Conservation (phyloP, 2,888 invertebrate species). For the Chalcosyrphus nemorum region DNA sequence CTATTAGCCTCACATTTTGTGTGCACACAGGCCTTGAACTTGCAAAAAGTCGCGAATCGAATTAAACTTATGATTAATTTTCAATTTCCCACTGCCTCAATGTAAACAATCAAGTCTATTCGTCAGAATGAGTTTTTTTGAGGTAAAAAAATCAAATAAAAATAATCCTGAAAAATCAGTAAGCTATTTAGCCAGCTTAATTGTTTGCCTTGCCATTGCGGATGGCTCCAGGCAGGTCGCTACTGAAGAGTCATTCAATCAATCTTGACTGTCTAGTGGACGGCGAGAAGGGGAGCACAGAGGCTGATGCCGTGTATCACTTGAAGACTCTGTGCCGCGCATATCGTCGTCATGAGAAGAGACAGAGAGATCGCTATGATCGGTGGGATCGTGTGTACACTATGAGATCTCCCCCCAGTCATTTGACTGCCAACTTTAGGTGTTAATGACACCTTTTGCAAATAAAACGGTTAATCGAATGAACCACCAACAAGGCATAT, state of each 20-base stretch:
- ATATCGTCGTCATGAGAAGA: neutral
- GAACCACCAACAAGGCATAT: neutral
- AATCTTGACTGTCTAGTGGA: conserved; percentile 16
- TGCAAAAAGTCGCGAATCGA: neutral
- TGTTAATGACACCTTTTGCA: conserved; percentile 56
- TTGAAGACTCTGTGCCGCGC: conserved; percentile 5
- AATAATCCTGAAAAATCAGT: conserved; percentile 26
- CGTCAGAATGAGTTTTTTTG: neutral
- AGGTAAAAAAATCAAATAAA: conserved; percentile 3
- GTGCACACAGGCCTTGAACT: conserved; percentile 27
- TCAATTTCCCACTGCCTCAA: conserved; percentile 21
- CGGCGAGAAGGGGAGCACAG: neutral
- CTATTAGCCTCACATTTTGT: conserved; percentile 21
- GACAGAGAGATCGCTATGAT: conserved; percentile 3
- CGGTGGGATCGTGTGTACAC: conserved; percentile 9
- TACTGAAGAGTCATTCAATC: conserved; percentile 55
- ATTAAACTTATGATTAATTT: conserved; percentile 26
- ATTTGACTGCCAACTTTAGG: conserved; percentile 42
- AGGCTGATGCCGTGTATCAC: neutral
- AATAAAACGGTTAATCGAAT: conserved; percentile 44
- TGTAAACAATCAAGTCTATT: neutral
- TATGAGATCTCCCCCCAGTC: conserved; percentile 25
- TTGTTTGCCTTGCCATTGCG: conserved; percentile 27
- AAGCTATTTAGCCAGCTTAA: conserved; percentile 44
- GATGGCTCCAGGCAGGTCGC: conserved; percentile 20